Percentiles rank a stretch among this genome's conserved stretches.
Evolutionary conservation across 2,113 vertebrate genomes (phyloP).

Genomic region (Lepus americanus): DNA sequence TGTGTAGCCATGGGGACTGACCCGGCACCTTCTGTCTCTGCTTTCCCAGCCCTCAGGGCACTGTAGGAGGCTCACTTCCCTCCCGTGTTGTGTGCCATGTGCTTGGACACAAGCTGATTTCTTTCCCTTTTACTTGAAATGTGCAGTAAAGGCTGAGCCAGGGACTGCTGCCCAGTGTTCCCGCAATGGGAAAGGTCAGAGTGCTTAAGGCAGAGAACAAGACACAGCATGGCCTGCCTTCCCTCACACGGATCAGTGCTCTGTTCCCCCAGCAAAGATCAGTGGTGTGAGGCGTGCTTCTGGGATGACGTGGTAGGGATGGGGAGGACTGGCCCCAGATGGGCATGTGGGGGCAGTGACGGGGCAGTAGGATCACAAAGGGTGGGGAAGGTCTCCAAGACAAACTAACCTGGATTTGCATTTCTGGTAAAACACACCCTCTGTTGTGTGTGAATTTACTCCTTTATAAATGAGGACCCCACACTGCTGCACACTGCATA

Average conservation of each 20-base stretch:
- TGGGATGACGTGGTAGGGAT: not conserved
- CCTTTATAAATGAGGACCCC: not conserved
- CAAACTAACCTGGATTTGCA: not conserved
- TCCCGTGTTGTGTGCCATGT: not conserved
- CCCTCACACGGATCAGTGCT: not conserved
- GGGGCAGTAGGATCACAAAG: accelerated
- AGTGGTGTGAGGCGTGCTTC: not conserved
- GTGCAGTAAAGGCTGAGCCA: not conserved
- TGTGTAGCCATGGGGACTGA: accelerated
- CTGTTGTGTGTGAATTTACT: no score
- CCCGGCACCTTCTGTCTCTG: not conserved
- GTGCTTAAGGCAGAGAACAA: not conserved
- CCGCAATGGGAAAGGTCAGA: not conserved
- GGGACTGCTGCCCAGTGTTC: not conserved
- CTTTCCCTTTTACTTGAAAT: not conserved
- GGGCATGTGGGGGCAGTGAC: not conserved
- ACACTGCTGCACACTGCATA: not conserved
- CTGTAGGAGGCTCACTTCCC: not conserved
- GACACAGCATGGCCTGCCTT: accelerated
- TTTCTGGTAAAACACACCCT: not conserved
- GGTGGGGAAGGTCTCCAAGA: not conserved
- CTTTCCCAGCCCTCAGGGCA: not conserved
- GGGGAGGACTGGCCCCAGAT: not conserved
- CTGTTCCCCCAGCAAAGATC: not conserved
- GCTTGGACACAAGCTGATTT: not conserved